Evolutionary conservation across 2,888 invertebrate genomes (phyloP).

Genomic region (Heteropelma amictum): DNA sequence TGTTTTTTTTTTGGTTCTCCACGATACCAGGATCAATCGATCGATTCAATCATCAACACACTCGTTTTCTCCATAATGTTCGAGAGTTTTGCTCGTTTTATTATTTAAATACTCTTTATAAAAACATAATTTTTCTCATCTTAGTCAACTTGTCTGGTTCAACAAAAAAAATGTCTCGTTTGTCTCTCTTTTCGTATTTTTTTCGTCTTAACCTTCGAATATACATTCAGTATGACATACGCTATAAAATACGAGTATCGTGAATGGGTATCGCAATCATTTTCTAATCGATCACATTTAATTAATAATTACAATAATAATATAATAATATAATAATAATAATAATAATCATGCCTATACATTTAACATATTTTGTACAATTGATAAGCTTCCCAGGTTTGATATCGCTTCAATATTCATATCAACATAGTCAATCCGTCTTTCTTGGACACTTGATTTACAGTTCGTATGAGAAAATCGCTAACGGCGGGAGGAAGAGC

Average conservation of each 20-base stretch:
- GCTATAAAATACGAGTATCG: constrained; percentile 71
- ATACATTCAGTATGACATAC: constrained; percentile 53
- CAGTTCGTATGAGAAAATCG: constrained; percentile 43
- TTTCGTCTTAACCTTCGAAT: constrained; percentile 44
- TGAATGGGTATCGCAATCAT: constrained; percentile 62
- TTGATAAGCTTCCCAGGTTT: constrained; percentile 71
- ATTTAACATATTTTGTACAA: constrained; percentile 74
- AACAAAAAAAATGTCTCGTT: constrained; percentile 1
- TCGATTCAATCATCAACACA: background rate
- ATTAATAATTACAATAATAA: constrained; percentile 65
- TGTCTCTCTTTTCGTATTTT: constrained; percentile 27
- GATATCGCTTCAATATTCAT: constrained; percentile 62
- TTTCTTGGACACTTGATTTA: constrained; percentile 53
- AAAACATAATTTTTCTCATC: background rate
- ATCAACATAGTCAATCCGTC: constrained; percentile 57
- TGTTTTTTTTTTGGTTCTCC: no score
- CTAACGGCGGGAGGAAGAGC: background rate
- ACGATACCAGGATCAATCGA: no score
- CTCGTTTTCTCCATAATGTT: no score
- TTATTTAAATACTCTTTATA: background rate
- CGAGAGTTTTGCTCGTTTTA: no score
- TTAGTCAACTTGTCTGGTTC: background rate
- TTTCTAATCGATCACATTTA: constrained; percentile 65
- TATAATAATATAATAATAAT: constrained; percentile 66
- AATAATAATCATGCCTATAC: constrained; percentile 67